Evolutionary conservation across 2,113 vertebrate genomes (phyloP).

Genomic region (Nestor notabilis): DNA sequence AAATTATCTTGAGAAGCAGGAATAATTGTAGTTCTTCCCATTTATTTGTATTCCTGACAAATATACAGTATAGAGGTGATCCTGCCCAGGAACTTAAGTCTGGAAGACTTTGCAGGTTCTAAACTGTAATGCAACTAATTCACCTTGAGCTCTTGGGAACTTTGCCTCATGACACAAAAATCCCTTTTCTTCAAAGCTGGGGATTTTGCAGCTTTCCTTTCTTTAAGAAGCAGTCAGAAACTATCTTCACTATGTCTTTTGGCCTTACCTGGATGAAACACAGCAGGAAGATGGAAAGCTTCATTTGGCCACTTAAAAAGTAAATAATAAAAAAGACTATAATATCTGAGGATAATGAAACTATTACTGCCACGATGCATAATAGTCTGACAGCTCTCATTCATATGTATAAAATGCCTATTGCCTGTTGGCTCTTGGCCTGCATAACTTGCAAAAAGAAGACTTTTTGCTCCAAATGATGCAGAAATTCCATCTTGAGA

Average conservation of each 20-base stretch:
- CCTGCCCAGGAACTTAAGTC: not conserved
- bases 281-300: not conserved
- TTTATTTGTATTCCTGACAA: constrained; percentile 17
- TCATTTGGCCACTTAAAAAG: not conserved
- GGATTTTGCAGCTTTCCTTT: not conserved
- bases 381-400: not conserved
- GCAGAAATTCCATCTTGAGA: not conserved
- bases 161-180: not conserved
- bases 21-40: not conserved
- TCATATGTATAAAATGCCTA: not conserved
- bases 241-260: not conserved
- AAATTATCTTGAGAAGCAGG: not conserved
- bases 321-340: not conserved
- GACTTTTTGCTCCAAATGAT: not conserved
- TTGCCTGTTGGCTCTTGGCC: not conserved
- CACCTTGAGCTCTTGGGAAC: not conserved
- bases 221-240: not conserved
- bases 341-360: not conserved
- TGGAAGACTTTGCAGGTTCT: not conserved
- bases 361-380: not conserved
- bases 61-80: not conserved
- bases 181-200: not conserved
- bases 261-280: not conserved
- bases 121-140: not conserved
- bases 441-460: not conserved